Conservation (phyloP, 1,140 invertebrate genomes). For the Drosophila mojavensis region DNA sequence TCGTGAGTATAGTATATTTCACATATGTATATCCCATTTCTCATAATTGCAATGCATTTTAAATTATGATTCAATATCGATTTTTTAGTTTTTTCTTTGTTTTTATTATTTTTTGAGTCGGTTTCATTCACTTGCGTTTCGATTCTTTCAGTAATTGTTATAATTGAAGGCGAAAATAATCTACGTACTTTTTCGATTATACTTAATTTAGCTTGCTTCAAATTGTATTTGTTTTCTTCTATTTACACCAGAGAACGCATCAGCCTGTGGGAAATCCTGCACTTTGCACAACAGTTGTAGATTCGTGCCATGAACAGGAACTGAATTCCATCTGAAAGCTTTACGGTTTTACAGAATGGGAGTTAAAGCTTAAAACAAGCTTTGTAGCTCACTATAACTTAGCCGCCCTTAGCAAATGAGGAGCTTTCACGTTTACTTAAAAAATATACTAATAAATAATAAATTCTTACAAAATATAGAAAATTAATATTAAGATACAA, state of each 20-base stretch:
- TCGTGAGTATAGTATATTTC: neutral
- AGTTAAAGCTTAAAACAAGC: conserved; percentile 29
- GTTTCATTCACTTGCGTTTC: neutral
- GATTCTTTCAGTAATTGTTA: neutral
- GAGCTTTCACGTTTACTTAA: conserved; percentile 17
- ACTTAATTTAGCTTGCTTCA: neutral
- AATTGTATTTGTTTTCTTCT: conserved; percentile 17
- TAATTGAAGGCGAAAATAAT: neutral
- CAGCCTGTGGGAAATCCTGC: conserved; percentile 30
- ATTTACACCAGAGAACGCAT: conserved; percentile 29
- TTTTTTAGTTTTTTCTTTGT: conserved; percentile 35
- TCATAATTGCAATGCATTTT: conserved; percentile 16
- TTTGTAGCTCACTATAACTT: neutral
- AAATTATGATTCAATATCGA: conserved; percentile 46
- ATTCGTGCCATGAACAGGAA: conserved; percentile 39
- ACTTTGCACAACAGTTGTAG: conserved; percentile 36
- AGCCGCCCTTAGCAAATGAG: neutral
- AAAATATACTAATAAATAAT: neutral
- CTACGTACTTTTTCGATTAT: neutral
- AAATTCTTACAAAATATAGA: conserved; percentile 1
- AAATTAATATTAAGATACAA: conserved; percentile 14
- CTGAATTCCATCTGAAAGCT: conserved; percentile 42
- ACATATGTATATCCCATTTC: neutral
- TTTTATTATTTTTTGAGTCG: conserved; percentile 23
- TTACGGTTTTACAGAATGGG: conserved; percentile 8